These are phyloP conservation scores for Lottia gigantea DNA, from an alignment of 2,888 invertebrate species.

Conservation along the genomic window DNA sequence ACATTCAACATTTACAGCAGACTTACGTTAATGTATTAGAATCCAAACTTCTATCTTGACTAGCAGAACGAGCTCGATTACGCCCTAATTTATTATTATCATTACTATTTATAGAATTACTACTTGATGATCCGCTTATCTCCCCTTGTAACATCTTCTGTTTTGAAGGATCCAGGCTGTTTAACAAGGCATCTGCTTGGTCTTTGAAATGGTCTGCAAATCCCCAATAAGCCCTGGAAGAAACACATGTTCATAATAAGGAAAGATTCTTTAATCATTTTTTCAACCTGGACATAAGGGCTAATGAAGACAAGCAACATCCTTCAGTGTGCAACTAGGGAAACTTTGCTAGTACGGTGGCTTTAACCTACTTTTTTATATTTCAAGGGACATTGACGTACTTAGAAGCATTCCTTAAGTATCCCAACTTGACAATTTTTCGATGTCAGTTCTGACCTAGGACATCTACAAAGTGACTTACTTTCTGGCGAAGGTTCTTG, in stretches of 20 bases:
- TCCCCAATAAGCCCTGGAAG: slow-evolving; percentile 84
- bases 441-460: no score
- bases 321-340: no score
- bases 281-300: no score
- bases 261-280: no score
- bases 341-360: no score
- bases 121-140: slow-evolving; percentile 69
- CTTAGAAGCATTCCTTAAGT: no score
- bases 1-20: no score
- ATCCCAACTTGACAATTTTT: no score
- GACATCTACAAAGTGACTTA: slow-evolving; percentile 71
- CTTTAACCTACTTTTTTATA: no score
- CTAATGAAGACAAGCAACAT: no score
- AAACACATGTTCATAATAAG: no score
- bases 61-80: slow-evolving; percentile 52
- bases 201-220: slow-evolving; percentile 91
- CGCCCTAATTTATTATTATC: slow-evolving; percentile 32
- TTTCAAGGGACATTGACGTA: no score
- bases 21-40: slow-evolving; percentile 20
- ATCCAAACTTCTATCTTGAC: slow-evolving; percentile 44
- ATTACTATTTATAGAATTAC: slow-evolving; percentile 65
- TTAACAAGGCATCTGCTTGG: slow-evolving; percentile 85
- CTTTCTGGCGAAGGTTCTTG: slow-evolving; percentile 85
- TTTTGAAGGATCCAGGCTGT: slow-evolving; percentile 83
- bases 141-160: slow-evolving; percentile 76